These are phyloP conservation scores for Passer montanus DNA, from an alignment of 2,113 vertebrate species.

Conservation along the genomic window DNA sequence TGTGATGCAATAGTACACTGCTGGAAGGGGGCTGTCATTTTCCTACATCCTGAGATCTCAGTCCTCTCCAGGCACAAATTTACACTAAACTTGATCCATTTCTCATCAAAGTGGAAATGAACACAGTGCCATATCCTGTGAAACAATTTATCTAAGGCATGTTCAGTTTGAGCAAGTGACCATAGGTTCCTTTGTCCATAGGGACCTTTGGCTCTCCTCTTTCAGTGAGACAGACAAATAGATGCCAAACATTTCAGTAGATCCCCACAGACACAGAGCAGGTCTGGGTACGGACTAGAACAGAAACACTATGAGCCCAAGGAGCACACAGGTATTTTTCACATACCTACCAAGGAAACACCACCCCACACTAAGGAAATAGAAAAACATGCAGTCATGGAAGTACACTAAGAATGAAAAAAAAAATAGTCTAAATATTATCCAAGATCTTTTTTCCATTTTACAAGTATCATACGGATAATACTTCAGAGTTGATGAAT, in stretches of 20 bases:
- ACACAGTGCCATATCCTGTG: not conserved
- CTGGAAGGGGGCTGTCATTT: not conserved
- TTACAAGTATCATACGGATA: not conserved
- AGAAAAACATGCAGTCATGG: not conserved
- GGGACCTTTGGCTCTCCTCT: not conserved
- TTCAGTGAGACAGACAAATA: not conserved
- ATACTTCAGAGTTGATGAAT: not conserved
- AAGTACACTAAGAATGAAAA: not conserved
- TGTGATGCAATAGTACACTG: not conserved
- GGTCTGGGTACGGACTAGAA: not conserved
- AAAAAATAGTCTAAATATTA: not conserved
- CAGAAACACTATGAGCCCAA: not conserved
- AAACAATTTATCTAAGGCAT: not conserved
- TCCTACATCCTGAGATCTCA: not conserved
- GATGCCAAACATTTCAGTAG: rapidly evolving
- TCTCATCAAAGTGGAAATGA: not conserved
- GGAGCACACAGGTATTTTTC: rapidly evolving
- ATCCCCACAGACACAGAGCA: not conserved
- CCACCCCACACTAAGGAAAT: not conserved
- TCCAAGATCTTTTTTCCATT: not conserved
- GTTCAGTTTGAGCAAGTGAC: not conserved
- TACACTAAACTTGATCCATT: not conserved
- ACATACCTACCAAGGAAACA: not conserved
- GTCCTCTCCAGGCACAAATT: not conserved
- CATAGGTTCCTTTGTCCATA: too few relatives aligned